Percentiles rank a stretch among this genome's conserved stretches.
phyloP scores from a whole-genome alignment of 2,797 vertebrate species.

The Cyclopterus lumpus region DNA sequence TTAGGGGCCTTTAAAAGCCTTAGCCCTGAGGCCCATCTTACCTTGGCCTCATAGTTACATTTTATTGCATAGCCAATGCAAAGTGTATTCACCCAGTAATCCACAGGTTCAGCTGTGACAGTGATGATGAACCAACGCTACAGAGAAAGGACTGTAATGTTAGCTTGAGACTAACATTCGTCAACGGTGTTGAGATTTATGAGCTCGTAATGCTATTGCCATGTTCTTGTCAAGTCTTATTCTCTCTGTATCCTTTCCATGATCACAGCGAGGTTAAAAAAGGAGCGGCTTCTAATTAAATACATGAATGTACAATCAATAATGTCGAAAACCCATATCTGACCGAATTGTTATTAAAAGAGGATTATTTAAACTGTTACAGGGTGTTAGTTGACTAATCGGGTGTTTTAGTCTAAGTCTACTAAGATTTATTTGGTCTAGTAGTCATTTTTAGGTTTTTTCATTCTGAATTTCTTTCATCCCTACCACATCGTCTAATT shows the following conservation, averaged over 20 bases:
- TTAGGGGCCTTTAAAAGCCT: too few species aligned
- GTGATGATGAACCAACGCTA: neutral
- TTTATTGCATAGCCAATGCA: neutral
- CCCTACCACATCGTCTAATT: neutral
- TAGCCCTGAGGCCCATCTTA: too few species aligned
- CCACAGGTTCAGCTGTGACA: neutral
- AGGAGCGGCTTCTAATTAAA: neutral
- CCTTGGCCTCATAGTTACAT: neutral
- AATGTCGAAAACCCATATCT: neutral
- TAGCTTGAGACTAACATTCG: neutral
- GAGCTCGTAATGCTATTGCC: neutral
- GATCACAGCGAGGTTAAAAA: neutral
- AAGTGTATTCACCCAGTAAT: neutral
- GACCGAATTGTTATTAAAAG: neutral
- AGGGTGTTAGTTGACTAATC: too few species aligned
- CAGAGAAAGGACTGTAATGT: neutral
- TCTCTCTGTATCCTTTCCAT: neutral
- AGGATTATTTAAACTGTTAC: neutral
- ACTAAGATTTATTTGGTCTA: too few species aligned
- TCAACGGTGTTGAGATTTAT: neutral
- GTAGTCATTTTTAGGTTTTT: neutral
- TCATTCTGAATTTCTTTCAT: neutral
- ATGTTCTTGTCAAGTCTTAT: neutral
- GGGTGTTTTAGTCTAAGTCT: too few species aligned
- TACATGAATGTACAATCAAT: neutral